Evolutionary conservation across 2,797 vertebrate genomes (phyloP).

Genomic region (Diplodus puntazzo): DNA sequence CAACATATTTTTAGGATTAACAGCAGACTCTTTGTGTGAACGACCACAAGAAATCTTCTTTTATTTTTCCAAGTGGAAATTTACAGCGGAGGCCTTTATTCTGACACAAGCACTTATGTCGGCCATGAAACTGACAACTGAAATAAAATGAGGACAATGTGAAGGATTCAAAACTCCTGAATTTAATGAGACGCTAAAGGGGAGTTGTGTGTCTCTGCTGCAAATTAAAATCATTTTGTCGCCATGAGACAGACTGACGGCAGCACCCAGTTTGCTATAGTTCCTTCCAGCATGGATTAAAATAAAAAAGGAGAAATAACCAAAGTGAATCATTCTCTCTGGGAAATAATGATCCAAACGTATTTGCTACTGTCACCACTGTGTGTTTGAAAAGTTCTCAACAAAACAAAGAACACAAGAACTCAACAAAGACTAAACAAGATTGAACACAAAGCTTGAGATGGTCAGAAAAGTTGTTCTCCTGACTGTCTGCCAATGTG

Average conservation of each 20-base stretch:
- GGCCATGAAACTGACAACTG: not conserved
- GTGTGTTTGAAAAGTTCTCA: no score
- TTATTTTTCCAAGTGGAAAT: not conserved
- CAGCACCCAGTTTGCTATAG: no score
- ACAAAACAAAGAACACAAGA: no score
- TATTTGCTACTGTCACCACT: no score
- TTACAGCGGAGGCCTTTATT: not conserved
- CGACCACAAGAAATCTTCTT: not conserved
- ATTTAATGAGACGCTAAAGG: not conserved
- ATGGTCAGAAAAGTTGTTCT: no score
- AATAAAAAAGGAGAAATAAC: no score
- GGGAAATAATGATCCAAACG: no score
- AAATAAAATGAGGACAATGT: not conserved
- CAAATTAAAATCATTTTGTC: conserved; percentile 16
- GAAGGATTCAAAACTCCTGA: not conserved
- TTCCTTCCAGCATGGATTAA: no score
- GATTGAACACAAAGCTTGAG: no score
- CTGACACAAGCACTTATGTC: not conserved
- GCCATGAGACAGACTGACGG: not conserved
- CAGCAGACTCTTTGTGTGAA: not conserved
- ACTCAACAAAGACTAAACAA: no score
- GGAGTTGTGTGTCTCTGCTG: not conserved
- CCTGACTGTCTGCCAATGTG: no score
- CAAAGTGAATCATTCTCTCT: no score
- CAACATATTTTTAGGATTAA: conserved; percentile 4